These are phyloP conservation scores for Naja naja DNA, from an alignment of 2,113 vertebrate genomes.

Conservation along the genomic window DNA sequence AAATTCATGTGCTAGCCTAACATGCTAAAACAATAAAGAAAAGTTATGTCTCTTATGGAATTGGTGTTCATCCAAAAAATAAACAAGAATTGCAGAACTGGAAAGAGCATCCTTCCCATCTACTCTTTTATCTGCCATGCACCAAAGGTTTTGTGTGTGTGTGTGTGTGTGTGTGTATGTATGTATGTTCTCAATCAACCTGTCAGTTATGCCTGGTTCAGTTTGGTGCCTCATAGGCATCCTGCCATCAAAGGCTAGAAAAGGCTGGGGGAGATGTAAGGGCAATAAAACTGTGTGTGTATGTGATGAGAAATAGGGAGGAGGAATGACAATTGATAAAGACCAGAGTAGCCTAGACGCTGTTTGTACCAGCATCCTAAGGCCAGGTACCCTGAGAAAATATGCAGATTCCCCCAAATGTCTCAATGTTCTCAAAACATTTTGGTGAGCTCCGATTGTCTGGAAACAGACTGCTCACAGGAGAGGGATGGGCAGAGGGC, in stretches of 20 bases:
- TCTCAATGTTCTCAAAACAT: background rate
- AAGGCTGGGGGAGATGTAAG: background rate
- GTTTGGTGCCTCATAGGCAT: background rate
- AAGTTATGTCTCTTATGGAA: background rate
- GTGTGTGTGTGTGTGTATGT: too few relatives aligned
- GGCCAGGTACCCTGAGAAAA: background rate
- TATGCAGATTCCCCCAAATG: background rate
- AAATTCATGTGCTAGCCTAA: slow-evolving; percentile 86
- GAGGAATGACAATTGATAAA: background rate
- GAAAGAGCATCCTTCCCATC: background rate
- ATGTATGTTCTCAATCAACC: background rate
- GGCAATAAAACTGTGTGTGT: background rate
- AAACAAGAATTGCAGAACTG: background rate
- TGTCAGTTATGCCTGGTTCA: background rate
- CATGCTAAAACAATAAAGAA: slow-evolving; percentile 73
- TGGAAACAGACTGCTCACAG: background rate
- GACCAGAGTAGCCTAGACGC: background rate
- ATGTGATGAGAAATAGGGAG: background rate
- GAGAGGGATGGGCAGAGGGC: background rate
- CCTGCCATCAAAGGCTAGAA: background rate
- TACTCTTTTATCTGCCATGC: background rate
- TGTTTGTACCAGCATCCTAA: background rate
- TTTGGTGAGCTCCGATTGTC: background rate
- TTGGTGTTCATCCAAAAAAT: background rate
- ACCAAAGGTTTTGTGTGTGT: background rate